Evolutionary conservation across 2,888 invertebrate genomes (phyloP), one percentile per base, ranked within the genome.

Genomic region (Drosophila bunnanda): DNA sequence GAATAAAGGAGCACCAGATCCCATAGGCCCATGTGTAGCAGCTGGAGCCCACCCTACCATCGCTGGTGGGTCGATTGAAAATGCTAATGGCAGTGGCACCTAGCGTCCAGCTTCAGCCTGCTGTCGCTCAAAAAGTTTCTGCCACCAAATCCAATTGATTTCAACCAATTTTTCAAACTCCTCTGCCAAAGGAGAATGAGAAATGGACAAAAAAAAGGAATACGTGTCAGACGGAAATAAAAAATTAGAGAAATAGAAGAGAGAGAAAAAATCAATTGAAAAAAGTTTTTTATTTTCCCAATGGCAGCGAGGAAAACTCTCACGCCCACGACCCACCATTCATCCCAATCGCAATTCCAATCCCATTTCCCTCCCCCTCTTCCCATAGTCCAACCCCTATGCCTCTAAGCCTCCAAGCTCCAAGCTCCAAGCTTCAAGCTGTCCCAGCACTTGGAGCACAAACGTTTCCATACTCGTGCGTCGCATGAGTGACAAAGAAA

Each of bases 401-500:
- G 44, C 43, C 67, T 30, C 38, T 17, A 39, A 57, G 59, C 30
- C 30, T 10, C 48, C 59, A 10, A 44, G 39, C 22, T 25, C 32
- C 75, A 82, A 60, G n/a, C n/a, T n/a, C 48, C 59, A 10, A 44
- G 39, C 22, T 25, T 28, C 75, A 82, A 60, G 61, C 78, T 56
- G 66, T 39, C 65, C 65, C 64, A 34, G 82, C 71, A 76, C 64
- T 71, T 68, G 60, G 55, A 48, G 38, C 41, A 34, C 43, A 55
- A 55, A 36, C 69, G 70, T 38, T 44, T 44, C 39, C 59, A 73
- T 67, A 75, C 54, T 75, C 56, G 82, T 59, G 77, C 77, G 87
- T 87, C 85, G 85, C 85, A 89, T 84, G 85, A 78, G 88, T 85
- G 89, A 88, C 88, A 89, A 82, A 82, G 79, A 75, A 77, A 75